phyloP scores from a whole-genome alignment of 2,888 invertebrate genomes.

The Caenorhabditis sp. region DNA sequence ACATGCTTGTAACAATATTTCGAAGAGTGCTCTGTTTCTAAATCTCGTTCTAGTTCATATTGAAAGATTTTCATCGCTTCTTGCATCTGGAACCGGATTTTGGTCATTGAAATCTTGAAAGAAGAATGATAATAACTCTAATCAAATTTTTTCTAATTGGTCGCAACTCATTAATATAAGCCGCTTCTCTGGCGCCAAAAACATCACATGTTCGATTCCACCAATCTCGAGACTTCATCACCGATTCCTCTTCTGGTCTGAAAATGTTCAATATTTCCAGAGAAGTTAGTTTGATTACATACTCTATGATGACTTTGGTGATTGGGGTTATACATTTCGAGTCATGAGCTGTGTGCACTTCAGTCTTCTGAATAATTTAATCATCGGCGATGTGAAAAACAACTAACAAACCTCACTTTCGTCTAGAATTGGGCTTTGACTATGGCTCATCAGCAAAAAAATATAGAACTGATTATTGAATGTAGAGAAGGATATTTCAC shows the following conservation, averaged over 20 bases:
- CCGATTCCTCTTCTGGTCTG: conserved; percentile 5
- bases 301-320: too few species aligned
- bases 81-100: conserved; percentile 15
- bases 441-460: too few species aligned
- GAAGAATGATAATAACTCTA: conserved; percentile 12
- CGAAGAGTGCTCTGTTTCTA: conserved; percentile 28
- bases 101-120: background rate
- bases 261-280: too few species aligned
- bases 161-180: conserved; percentile 45
- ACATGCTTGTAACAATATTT: conserved; percentile 24
- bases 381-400: too few species aligned
- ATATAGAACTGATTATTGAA: too few species aligned
- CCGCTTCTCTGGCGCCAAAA: conserved; percentile 52
- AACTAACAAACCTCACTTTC: too few species aligned
- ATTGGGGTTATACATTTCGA: too few species aligned
- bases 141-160: conserved; percentile 46
- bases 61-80: conserved; percentile 43
- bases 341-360: too few species aligned
- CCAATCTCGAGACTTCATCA: conserved; percentile 31
- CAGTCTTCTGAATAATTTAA: too few species aligned
- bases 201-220: conserved; percentile 52
- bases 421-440: too few species aligned
- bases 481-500: too few species aligned
- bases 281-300: too few species aligned
- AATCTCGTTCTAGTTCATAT: conserved; percentile 43